Percentiles rank a stretch among this genome's conserved stretches.
These are phyloP conservation scores for Nudaria mundana DNA, from an alignment of 2,888 invertebrate species.

Conservation along the genomic window DNA sequence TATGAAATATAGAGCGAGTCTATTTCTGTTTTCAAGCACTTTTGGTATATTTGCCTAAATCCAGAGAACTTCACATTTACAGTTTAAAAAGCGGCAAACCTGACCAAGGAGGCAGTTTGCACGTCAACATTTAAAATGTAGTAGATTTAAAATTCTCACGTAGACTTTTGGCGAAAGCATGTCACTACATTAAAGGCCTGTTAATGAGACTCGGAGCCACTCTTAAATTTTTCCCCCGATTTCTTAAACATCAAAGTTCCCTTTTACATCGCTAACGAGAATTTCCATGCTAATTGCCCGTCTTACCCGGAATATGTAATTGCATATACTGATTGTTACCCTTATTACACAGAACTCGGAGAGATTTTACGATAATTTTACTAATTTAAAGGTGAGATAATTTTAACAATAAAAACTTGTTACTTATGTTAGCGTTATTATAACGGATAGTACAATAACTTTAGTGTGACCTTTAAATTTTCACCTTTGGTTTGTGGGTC, in stretches of 20 bases:
- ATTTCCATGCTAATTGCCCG: slow-evolving; percentile 75
- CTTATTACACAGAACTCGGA: slow-evolving; percentile 48
- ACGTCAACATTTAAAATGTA: slow-evolving; percentile 31
- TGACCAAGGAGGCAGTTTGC: too few relatives aligned
- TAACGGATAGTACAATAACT: slow-evolving; percentile 11
- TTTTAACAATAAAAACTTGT: slow-evolving; percentile 48
- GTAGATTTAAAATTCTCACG: slow-evolving; percentile 39
- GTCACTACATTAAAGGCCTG: slow-evolving; percentile 63
- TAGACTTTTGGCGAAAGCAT: slow-evolving; percentile 50
- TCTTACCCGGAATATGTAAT: slow-evolving; percentile 69
- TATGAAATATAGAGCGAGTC: too few relatives aligned
- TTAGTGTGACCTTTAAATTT: too few relatives aligned
- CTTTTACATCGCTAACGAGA: slow-evolving; percentile 73
- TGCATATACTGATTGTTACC: slow-evolving; percentile 71
- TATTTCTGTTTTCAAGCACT: too few relatives aligned
- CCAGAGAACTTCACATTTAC: too few relatives aligned
- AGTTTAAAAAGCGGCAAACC: too few relatives aligned
- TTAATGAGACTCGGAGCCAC: slow-evolving; percentile 68
- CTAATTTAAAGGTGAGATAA: slow-evolving; percentile 51
- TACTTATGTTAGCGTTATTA: slow-evolving; percentile 43
- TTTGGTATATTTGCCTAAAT: too few relatives aligned
- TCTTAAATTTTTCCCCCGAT: slow-evolving; percentile 68
- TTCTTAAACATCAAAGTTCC: slow-evolving; percentile 76
- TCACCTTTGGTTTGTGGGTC: too few relatives aligned
- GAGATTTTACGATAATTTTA: slow-evolving; percentile 58